These are phyloP conservation scores for Pedionomus torquatus DNA, from an alignment of 2,113 vertebrate species.

Conservation along the genomic window DNA sequence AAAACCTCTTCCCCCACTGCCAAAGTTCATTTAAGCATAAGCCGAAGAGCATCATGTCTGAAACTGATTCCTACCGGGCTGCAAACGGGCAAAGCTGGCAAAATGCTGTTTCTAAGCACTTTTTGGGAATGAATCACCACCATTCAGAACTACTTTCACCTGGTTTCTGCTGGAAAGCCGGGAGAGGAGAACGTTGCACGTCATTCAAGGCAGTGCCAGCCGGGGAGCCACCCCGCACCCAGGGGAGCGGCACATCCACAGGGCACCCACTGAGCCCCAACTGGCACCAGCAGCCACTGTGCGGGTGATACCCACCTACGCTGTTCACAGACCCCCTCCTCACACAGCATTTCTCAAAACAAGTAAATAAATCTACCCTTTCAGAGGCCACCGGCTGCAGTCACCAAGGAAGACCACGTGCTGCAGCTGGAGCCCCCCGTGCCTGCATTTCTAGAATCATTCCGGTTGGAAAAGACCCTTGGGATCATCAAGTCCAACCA, in stretches of 20 bases:
- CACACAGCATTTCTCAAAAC: rapidly evolving
- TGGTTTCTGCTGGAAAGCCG: neutral
- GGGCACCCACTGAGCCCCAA: rapidly evolving
- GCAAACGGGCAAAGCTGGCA: neutral
- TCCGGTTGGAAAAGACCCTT: too few species aligned
- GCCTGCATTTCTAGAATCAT: neutral
- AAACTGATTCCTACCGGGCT: neutral
- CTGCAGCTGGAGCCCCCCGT: rapidly evolving
- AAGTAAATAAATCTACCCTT: neutral
- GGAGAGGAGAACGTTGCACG: rapidly evolving
- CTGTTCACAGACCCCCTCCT: rapidly evolving
- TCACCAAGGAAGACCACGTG: rapidly evolving
- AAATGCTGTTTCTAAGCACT: neutral
- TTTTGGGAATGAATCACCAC: neutral
- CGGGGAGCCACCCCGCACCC: rapidly evolving
- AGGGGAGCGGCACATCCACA: neutral
- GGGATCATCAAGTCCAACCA: too few species aligned
- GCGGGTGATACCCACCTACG: rapidly evolving
- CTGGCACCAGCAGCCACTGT: rapidly evolving
- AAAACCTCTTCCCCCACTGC: neutral
- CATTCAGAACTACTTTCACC: neutral
- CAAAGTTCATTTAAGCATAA: neutral
- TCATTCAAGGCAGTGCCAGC: rapidly evolving
- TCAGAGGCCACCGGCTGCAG: neutral
- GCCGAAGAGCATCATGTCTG: rapidly evolving